A percentile compares a stretch with the other conserved stretches of the same genome.
phyloP scores from a whole-genome alignment of 2,113 vertebrate genomes.

The Paramisgurnus dabryanus region DNA sequence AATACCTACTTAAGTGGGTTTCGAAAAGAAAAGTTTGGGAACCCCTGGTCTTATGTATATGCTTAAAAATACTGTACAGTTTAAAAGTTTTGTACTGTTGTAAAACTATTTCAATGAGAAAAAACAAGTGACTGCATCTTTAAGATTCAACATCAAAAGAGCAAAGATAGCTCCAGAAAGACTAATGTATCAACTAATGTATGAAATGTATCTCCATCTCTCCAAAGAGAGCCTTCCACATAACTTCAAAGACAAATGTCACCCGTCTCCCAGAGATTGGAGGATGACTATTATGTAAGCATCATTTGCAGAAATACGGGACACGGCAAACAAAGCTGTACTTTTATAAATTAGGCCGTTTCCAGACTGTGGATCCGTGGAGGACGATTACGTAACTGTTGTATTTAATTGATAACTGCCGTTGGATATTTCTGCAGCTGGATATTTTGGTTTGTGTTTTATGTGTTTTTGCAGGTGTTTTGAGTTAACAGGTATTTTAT shows the following conservation, averaged over 20 bases:
- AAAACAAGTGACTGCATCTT: not conserved
- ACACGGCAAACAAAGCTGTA: not conserved
- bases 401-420: conserved; percentile 7
- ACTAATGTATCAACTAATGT: too few species aligned
- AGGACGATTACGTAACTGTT: conserved; percentile 6
- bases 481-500: conserved; percentile 14
- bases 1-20: too few species aligned
- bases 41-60: too few species aligned
- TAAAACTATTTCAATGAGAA: not conserved
- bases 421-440: conserved; percentile 1
- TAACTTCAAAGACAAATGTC: conserved; percentile 34
- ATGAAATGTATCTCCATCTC: not conserved
- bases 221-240: conserved; percentile 3
- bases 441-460: not conserved
- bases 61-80: too few species aligned
- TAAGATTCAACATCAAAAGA: conserved; percentile 1
- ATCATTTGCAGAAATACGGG: conserved; percentile 13
- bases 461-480: not conserved
- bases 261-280: conserved; percentile 1
- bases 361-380: not conserved
- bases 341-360: conserved; percentile 1
- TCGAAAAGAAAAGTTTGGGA: too few species aligned
- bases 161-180: not conserved
- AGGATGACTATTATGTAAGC: conserved; percentile 25
- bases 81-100: not conserved